Conservation (phyloP, 2,797 vertebrate genomes). For the Anguilla obscura region DNA sequence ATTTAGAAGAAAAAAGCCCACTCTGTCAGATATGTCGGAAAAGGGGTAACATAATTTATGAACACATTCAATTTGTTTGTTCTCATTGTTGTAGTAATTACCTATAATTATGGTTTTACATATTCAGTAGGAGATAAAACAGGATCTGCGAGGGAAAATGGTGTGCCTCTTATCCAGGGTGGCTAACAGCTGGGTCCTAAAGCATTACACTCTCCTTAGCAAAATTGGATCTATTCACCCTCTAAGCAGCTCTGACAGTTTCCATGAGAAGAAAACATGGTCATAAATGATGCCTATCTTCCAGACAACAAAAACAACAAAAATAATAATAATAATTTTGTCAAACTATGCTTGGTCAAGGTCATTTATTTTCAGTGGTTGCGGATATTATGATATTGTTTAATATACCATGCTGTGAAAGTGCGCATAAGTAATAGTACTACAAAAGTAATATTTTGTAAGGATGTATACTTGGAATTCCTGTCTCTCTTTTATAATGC, state of each 20-base stretch:
- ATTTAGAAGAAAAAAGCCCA: constrained; percentile 30
- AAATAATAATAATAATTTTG: neutral
- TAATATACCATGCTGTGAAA: neutral
- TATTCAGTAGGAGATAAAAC: constrained; percentile 82
- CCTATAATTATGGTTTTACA: constrained; percentile 79
- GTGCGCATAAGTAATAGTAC: neutral
- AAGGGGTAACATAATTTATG: constrained; percentile 54
- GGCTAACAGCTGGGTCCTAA: constrained; percentile 62
- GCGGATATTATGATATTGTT: no score
- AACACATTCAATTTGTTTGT: constrained; percentile 68
- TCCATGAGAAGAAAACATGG: neutral
- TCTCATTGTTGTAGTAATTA: constrained; percentile 77
- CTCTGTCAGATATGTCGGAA: constrained; percentile 49
- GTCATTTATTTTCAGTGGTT: no score
- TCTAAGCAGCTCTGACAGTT: constrained; percentile 27
- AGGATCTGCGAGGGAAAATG: constrained; percentile 64
- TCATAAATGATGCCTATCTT: neutral
- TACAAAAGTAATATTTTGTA: neutral
- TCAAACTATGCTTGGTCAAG: no score
- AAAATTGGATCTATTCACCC: constrained; percentile 5
- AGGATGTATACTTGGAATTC: neutral
- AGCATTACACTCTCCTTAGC: constrained; percentile 37
- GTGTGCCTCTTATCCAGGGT: constrained; percentile 60
- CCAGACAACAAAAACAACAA: neutral
- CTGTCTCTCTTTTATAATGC: neutral